Conservation (phyloP, 1,140 invertebrate genomes). For the Drosophila pseudoobscura region DNA sequence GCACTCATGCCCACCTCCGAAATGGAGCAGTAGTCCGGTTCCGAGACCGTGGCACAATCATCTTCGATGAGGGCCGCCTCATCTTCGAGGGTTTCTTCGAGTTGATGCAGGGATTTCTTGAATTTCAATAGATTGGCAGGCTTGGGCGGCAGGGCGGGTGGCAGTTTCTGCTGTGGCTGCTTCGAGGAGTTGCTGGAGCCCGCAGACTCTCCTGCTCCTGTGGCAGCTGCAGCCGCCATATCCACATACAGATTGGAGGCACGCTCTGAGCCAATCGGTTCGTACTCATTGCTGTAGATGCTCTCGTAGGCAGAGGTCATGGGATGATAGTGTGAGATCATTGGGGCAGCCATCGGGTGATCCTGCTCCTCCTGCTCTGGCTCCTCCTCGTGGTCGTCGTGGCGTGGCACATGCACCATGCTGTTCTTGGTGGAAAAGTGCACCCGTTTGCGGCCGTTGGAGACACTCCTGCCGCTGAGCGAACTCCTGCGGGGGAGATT, state of each 20-base stretch:
- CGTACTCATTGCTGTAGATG: slow-evolving; percentile 85
- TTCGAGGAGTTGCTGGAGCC: not conserved
- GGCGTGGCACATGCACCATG: slow-evolving; percentile 77
- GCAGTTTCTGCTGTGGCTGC: slow-evolving; percentile 42
- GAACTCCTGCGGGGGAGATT: slow-evolving; percentile 54
- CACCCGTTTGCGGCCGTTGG: slow-evolving; percentile 73
- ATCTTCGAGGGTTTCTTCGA: slow-evolving; percentile 52
- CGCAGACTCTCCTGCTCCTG: not conserved
- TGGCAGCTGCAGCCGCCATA: slow-evolving; percentile 69
- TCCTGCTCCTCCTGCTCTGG: slow-evolving; percentile 24
- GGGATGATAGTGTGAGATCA: slow-evolving; percentile 60
- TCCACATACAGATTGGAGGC: slow-evolving; percentile 83
- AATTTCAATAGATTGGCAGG: slow-evolving; percentile 85
- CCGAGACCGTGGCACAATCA: slow-evolving; percentile 52
- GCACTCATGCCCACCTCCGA: slow-evolving; percentile 81
- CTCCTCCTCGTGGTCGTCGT: slow-evolving; percentile 56
- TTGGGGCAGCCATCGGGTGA: slow-evolving; percentile 4
- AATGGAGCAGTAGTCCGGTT: slow-evolving; percentile 85
- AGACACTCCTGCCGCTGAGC: slow-evolving; percentile 51
- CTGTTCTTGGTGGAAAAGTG: slow-evolving; percentile 83
- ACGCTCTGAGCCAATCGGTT: slow-evolving; percentile 83
- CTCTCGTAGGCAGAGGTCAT: slow-evolving; percentile 72
- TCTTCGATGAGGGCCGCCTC: slow-evolving; percentile 36
- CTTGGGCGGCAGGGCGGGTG: slow-evolving; percentile 87
- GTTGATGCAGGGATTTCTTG: slow-evolving; percentile 66